Base-by-base conservation (phyloP, 2,113 vertebrate species). In the Marmota monax region DNA sequence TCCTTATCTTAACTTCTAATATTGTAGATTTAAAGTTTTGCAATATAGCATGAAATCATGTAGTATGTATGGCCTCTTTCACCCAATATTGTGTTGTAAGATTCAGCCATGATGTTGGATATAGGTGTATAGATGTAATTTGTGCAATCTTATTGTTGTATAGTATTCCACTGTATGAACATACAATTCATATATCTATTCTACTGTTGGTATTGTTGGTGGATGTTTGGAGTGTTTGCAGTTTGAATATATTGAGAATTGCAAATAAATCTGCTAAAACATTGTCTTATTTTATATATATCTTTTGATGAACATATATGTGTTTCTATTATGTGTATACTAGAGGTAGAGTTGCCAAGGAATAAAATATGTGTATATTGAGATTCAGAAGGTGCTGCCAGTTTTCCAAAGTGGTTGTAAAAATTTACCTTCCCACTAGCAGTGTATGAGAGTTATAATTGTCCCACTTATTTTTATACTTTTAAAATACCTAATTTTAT, bases 321-420 rank as follows among this genome's bases (percentile, higher is more conserved):
- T 53, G 3, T 84, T 92, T 88, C 34, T 88, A 29, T 77, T 69
- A 61, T 25, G 56, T 32, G 37, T n/a, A 51, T 58, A 72, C 4
- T 86, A 83, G 29, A 93, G 87, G 10, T 78, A 20, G 37, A 95
- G 42, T 23, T 73, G 88, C 39, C 93, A 34, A 72, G 56, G n/a
- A 20, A 67, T 65, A 77, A 76, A 17, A 93, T 37, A 13, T 23
- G 58, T 29, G 67, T 39, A 65, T 39, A 91, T 25, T 56, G 39
- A 95, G 39, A 17, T 87, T 84, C 65, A 88, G 32, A 9, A 93
- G 83, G 78, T 78, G 56, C 14, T 42, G 11, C 14, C 29, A 84
- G 51, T 69, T 93, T 95, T 90, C 74, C 69, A 93, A 93, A 77
- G 34, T 45, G 70, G 48, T 84, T 92, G 25, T 95, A 65, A n/a